A percentile compares a stretch with the other conserved stretches of the same genome.
These are phyloP conservation scores for Ceriagrion tenellum DNA, from an alignment of 2,888 invertebrate genomes.

Conservation along the genomic window DNA sequence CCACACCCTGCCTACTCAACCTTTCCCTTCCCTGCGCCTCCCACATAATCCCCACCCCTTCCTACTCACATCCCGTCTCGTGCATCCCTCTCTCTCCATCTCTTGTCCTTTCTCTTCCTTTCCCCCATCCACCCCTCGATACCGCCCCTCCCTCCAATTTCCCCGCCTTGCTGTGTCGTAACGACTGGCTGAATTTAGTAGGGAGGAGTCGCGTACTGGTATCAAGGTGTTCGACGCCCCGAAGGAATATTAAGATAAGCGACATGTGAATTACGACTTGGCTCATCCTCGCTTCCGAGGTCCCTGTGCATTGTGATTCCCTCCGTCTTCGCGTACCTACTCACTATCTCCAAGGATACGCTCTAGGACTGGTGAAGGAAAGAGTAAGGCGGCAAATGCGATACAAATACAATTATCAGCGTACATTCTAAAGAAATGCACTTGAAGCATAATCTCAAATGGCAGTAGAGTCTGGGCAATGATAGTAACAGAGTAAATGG, in stretches of 20 bases:
- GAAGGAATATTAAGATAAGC: constrained; percentile 18
- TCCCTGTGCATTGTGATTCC: neutral
- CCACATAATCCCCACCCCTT: neutral
- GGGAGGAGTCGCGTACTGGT: neutral
- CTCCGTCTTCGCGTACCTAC: neutral
- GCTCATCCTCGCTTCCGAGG: neutral
- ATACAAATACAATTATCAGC: neutral
- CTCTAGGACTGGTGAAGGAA: neutral
- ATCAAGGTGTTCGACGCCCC: neutral
- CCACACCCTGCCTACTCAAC: neutral
- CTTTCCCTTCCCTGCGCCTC: neutral
- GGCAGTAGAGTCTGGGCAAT: too few relatives aligned
- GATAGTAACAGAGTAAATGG: too few relatives aligned
- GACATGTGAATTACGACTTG: neutral
- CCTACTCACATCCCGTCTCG: neutral
- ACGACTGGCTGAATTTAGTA: constrained; percentile 12
- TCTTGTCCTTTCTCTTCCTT: too few relatives aligned
- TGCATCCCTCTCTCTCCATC: too few relatives aligned
- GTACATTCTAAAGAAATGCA: neutral
- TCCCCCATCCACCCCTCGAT: too few relatives aligned
- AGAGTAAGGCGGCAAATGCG: neutral
- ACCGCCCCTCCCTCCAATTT: neutral
- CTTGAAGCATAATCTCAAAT: too few relatives aligned
- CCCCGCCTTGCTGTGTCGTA: neutral
- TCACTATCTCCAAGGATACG: neutral